Percentiles rank a stretch among this genome's conserved stretches.
Conservation (phyloP, 2,113 vertebrate species). For the Corythornis vintsioides region DNA sequence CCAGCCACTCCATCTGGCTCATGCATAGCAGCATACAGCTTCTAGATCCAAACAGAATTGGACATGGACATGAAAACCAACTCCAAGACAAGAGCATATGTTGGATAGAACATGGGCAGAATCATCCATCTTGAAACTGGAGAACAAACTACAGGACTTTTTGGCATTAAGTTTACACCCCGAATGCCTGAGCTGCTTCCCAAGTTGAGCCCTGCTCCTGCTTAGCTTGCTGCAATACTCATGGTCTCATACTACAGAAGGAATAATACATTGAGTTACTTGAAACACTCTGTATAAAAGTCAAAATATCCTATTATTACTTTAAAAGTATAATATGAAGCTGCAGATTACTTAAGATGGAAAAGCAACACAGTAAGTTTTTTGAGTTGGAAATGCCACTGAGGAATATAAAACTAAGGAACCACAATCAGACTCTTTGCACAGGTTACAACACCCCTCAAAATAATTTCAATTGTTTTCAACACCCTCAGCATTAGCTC, state of each 20-base stretch:
- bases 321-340: background rate
- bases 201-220: background rate
- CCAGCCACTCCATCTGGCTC: slow-evolving; percentile 96
- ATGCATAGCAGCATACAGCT: slow-evolving; percentile 95
- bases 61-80: background rate
- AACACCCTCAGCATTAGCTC: background rate
- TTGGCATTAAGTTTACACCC: background rate
- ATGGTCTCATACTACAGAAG: background rate
- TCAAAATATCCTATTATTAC: background rate
- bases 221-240: background rate
- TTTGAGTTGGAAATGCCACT: background rate
- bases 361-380: background rate
- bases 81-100: background rate
- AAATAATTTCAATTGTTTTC: background rate
- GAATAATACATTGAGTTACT: background rate
- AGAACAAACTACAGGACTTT: background rate
- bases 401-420: background rate
- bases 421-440: background rate
- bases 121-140: background rate
- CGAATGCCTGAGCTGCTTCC: background rate
- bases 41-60: slow-evolving; percentile 65
- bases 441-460: background rate
- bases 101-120: background rate
- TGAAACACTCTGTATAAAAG: background rate
- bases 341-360: background rate